phyloP scores from a whole-genome alignment of 2,797 vertebrate species.

The Astyanax mexicanus region DNA sequence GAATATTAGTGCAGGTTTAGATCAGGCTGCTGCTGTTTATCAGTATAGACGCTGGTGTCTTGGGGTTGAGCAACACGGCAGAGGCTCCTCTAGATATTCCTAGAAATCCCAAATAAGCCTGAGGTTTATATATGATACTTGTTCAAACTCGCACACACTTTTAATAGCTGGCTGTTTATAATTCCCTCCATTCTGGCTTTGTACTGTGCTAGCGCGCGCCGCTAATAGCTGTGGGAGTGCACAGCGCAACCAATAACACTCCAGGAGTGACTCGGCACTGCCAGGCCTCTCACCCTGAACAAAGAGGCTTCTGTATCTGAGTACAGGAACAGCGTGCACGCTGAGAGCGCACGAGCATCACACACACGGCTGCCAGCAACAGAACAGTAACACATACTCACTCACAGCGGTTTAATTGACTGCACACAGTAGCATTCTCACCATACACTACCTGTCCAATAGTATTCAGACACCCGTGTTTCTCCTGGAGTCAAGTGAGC shows the following conservation, averaged over 20 bases:
- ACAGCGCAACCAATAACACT: slow-evolving; percentile 49
- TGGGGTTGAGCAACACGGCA: slow-evolving; percentile 21
- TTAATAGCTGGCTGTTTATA: slow-evolving; percentile 49
- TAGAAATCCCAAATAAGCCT: slow-evolving; percentile 44
- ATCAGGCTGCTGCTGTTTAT: too few species aligned
- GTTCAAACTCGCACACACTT: slow-evolving; percentile 42
- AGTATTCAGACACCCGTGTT: too few species aligned
- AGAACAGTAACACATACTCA: neutral
- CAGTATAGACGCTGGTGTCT: neutral
- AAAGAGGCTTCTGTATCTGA: slow-evolving; percentile 56
- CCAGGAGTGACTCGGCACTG: slow-evolving; percentile 37
- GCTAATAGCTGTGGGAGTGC: slow-evolving; percentile 57
- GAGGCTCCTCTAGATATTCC: slow-evolving; percentile 32
- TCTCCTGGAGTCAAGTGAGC: too few species aligned
- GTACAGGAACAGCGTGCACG: slow-evolving; percentile 19
- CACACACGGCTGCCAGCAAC: neutral
- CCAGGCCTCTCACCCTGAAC: slow-evolving; percentile 43
- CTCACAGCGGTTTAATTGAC: too few species aligned
- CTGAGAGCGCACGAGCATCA: neutral
- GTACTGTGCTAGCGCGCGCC: slow-evolving; percentile 35
- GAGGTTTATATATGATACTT: slow-evolving; percentile 35
- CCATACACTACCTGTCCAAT: too few species aligned
- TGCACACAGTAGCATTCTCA: neutral
- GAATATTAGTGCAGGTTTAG: too few species aligned
- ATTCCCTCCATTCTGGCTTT: slow-evolving; percentile 48